Evolutionary conservation across 2,113 vertebrate genomes (phyloP), one percentile per base, ranked within the genome.

Genomic region (Diphyllodes magnificus): DNA sequence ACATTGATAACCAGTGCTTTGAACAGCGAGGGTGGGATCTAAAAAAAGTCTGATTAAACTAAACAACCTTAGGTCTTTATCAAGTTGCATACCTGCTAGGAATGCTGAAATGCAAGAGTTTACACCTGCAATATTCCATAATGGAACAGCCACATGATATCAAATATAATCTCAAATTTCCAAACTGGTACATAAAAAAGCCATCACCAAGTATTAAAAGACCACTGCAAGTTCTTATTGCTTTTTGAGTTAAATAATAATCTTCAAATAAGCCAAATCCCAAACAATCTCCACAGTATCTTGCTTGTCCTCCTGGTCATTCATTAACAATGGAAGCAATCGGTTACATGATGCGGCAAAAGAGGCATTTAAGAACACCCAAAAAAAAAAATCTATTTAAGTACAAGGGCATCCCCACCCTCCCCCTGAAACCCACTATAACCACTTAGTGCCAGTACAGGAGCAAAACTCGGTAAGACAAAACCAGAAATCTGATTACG

Each of bases 1-100:
- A 98, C 96, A 97, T 95, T 86, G 94, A 97, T 98, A 98, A 95
- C 97, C 97, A 98, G 97, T 97, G 97, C 82, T 97, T 97, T 90
- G 93, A 97, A 97, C 83, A 96, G 88, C 86, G 91, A 97, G 96
- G 91, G 95, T 96, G 96, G 93, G 80, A 94, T 96, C 96, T 98
- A 95, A 96, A 98, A 89, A 98, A 97, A 96, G 47, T 91, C 82
- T 92, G 63, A 66, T 89, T 95, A 77, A 95, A 93, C 92, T 88
- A 30, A 97, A 97, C 89, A 93, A 82, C 90, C 94, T 86, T 84
- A 97, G 71, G 92, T 95, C 86, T 81, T 91, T 93, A 88, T 78
- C 92, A 97, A 97, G 94, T 94, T 97, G 92, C 88, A 75, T 92
- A 95, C 95, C 96, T 92, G 95, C 88, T 90, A 94, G 92, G 94